Evolutionary conservation across 2,113 vertebrate species (phyloP), one percentile per base, ranked within the genome.

Genomic region (Varanus komodoensis): DNA sequence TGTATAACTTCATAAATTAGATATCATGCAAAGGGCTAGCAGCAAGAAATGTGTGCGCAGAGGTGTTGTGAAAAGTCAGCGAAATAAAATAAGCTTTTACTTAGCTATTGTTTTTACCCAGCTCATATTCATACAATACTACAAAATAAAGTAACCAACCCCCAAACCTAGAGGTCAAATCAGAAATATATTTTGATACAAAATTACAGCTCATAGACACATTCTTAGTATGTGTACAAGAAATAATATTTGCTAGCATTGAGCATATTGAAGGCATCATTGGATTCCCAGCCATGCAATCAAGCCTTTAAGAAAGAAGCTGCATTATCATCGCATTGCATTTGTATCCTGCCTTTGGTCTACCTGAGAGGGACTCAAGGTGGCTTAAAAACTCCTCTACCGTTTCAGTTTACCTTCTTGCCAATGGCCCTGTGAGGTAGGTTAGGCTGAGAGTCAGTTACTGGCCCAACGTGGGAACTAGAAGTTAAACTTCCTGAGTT

Each of bases 11-110:
- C 7, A 50, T 23, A 23, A 80, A 25, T 5, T 80, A 34, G 77
- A 0, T 87, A 77, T 44, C 44, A 82, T 23, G 84, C 2, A 52
- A 82, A 77, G 6, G 52, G 90, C 50, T 74, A 54, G 81, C 71
- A 14, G 73, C 57, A 71, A 0, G 0, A 0, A 0, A 54, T 54
- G 69, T 0, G 12, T 86, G 34, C 44, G 48, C 86, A 89, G 0
- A 38, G 84, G 44, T 1, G 1, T n/a, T 2, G 1, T 0, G 6
- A 44, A 69, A 71, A 69, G 29, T 23, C 61, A 44, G 15, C 80
- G 73, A 32, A 85, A 86, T 87, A 92, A 1, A n/a, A 90, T 69
- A 54, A 82, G 50, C 19, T 2, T 25, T 0, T n/a, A 52, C 64
- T 87, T 86, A 86, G 71, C 8, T 32, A n/a, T n/a, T 38, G 0